Conservation (phyloP, 2,888 invertebrate genomes). For the Pseudoips prasinana region DNA sequence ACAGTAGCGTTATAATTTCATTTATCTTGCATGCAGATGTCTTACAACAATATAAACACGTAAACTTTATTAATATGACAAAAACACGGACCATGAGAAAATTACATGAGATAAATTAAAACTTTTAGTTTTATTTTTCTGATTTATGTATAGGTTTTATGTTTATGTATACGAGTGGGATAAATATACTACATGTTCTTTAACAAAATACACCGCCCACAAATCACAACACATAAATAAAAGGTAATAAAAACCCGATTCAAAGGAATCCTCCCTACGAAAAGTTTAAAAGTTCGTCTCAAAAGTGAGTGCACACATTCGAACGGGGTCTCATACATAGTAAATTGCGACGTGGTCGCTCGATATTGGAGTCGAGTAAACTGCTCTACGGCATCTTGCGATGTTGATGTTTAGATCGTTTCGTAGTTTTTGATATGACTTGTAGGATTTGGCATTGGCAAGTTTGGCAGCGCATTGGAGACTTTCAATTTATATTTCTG, state of each 20-base stretch:
- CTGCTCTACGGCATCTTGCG: constrained; percentile 23
- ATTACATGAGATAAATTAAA: too few species aligned
- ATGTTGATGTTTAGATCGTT: constrained; percentile 18
- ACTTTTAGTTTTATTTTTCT: too few species aligned
- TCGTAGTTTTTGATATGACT: constrained; percentile 5
- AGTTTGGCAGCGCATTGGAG: too few species aligned
- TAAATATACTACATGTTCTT: too few species aligned
- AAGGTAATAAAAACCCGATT: constrained; percentile 41
- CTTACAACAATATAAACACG: neutral
- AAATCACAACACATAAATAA: constrained; percentile 32
- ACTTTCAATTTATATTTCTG: too few species aligned
- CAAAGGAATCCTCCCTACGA: constrained; percentile 16
- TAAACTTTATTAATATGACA: too few species aligned
- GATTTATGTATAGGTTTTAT: too few species aligned
- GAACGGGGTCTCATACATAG: constrained; percentile 40
- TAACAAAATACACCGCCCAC: too few species aligned
- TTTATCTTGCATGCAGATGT: constrained; percentile 9
- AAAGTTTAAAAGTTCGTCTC: constrained; percentile 33
- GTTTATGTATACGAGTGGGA: too few species aligned
- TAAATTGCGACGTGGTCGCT: constrained; percentile 29
- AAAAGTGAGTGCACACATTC: constrained; percentile 34
- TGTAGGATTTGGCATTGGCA: neutral
- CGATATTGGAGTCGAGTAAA: constrained; percentile 34
- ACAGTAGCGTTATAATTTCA: constrained; percentile 8
- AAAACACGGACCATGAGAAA: too few species aligned